Evolutionary conservation across 2,888 invertebrate genomes (phyloP), one percentile per base, ranked within the genome.

Genomic region (Luffia ferchaultella): DNA sequence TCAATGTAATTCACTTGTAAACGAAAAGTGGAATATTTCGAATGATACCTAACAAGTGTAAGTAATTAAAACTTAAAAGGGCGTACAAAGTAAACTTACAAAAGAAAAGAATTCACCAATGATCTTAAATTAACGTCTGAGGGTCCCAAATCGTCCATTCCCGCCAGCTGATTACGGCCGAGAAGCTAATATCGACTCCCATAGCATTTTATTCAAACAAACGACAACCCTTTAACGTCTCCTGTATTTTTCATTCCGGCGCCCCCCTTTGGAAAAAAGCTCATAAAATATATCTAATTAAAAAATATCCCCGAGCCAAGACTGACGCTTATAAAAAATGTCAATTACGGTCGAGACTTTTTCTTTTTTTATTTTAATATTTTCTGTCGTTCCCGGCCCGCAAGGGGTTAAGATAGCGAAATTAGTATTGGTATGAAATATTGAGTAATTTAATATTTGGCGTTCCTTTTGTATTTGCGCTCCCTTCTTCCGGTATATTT

Each of bases 231-330:
- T 49, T 49, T 49, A 43, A 42, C 73, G 73, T 73, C 68, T 66
- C 65, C 54, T 57, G 52, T 56, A 58, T 57, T 56, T 59, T 59
- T 58, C 57, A 67, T 65, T 65, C 42, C 12, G 12, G 5, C 46
- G 18, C 16, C 75, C 78, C 78, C 79, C 73, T 82, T 77, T 68
- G 74, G 19, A 80, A 83, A 82, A 82, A 83, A 76, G 64, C 73
- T 73, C 83, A 84, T 85, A 85, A 85, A 85, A 85, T 85, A 85
- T 85, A 85, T 84, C 84, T 85, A 85, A 85, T 85, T 85, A 85
- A 84, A 85, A 85, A 85, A 85, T 84, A 84, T 84, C 78, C 84
- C 72, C 73, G 73, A 75, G 73, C 76, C 73, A 76, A 80, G 80
- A 73, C 82, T 80, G 82, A 79, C 83, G 80, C 70, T 75, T 82